These are phyloP conservation scores for Dipodomys stephensi DNA, from an alignment of 2,113 vertebrate species.

Conservation along the genomic window DNA sequence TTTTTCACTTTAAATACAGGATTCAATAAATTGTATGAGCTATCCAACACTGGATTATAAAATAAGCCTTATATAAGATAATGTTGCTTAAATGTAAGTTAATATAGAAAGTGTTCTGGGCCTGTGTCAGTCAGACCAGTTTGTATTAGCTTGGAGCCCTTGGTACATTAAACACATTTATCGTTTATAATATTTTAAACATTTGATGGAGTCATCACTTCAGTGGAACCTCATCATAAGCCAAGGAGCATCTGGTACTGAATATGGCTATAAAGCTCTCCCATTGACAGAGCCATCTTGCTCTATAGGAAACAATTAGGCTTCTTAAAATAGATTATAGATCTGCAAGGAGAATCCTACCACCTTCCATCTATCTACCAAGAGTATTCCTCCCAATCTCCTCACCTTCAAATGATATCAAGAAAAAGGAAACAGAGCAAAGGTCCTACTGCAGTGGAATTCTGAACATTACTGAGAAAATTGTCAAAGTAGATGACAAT, in stretches of 20 bases:
- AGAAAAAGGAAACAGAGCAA: constrained; percentile 27
- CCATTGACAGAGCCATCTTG: not conserved
- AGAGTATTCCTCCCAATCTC: not conserved
- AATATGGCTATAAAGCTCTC: not conserved
- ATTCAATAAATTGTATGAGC: not conserved
- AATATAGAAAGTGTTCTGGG: not conserved
- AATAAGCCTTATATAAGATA: not conserved
- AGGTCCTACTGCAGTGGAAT: not conserved
- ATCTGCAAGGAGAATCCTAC: constrained; percentile 13
- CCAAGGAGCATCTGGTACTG: not conserved
- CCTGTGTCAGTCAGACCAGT: not conserved
- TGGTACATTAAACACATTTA: not conserved
- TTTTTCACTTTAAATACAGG: not conserved
- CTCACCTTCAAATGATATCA: not conserved
- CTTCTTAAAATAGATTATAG: constrained; percentile 33
- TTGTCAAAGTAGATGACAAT: constrained; percentile 71
- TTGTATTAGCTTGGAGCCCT: not conserved
- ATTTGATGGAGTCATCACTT: not conserved
- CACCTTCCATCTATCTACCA: not conserved
- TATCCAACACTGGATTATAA: not conserved
- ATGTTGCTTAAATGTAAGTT: not conserved
- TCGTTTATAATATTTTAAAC: not conserved
- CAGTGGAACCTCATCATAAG: not conserved
- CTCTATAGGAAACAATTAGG: not conserved
- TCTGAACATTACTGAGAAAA: constrained; percentile 63